phyloP scores from a whole-genome alignment of 2,888 invertebrate species.

The Tachina grossa region DNA sequence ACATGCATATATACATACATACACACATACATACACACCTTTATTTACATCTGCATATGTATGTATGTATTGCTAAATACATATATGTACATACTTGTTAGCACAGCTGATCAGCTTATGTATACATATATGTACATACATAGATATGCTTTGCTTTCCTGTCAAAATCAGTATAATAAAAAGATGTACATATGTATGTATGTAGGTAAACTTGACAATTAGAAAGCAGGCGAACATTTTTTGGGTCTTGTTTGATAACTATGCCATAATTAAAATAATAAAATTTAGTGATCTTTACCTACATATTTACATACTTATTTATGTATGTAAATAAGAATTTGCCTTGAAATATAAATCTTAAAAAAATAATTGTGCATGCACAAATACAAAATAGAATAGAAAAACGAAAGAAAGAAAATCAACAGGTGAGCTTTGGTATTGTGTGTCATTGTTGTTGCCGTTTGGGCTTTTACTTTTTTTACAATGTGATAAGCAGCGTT shows the following conservation, averaged over 20 bases:
- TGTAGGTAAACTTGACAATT: background rate
- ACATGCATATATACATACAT: background rate
- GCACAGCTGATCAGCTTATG: background rate
- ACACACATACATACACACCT: background rate
- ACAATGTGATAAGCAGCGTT: too few species aligned
- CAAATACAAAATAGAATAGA: conserved; percentile 62
- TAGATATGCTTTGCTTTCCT: background rate
- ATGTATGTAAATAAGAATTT: conserved; percentile 40
- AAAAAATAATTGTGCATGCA: conserved; percentile 55
- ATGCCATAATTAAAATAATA: too few species aligned
- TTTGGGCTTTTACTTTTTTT: conserved; percentile 9
- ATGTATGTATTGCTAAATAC: too few species aligned
- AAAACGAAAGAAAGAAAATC: conserved; percentile 72
- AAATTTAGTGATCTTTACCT: too few species aligned
- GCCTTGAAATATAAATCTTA: conserved; percentile 49
- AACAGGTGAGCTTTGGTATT: conserved; percentile 77
- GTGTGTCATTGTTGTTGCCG: conserved; percentile 16
- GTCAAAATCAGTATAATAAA: background rate
- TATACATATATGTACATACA: background rate
- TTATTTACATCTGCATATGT: too few species aligned
- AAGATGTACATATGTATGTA: background rate
- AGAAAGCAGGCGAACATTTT: background rate
- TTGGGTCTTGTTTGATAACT: background rate
- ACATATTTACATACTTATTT: background rate
- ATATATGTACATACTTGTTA: background rate